Percentiles rank a stretch among this genome's conserved stretches.
Evolutionary conservation across 2,888 invertebrate species (phyloP).

Genomic region (Mimumesa dahlbomi): DNA sequence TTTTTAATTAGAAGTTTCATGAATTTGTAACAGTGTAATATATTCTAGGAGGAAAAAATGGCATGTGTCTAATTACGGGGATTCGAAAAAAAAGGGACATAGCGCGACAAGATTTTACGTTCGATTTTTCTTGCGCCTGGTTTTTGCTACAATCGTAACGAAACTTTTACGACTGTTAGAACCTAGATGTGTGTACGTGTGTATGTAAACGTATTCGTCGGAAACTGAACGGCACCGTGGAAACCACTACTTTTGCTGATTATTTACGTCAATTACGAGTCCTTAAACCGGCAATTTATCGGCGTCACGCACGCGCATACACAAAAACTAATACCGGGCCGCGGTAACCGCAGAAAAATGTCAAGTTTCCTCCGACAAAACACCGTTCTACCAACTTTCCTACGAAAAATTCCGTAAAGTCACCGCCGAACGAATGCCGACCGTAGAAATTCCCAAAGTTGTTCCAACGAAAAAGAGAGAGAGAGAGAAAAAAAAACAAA

Average conservation of each 20-base stretch:
- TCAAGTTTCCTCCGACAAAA: background rate
- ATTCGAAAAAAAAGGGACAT: slow-evolving; percentile 8
- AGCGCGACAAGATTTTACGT: slow-evolving; percentile 34
- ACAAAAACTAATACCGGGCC: no score
- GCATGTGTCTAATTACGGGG: slow-evolving; percentile 5
- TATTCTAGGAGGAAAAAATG: no score
- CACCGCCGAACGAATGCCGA: no score
- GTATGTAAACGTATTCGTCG: no score
- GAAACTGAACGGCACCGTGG: no score
- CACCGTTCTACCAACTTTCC: background rate
- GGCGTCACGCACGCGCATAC: background rate
- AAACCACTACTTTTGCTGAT: slow-evolving; percentile 10
- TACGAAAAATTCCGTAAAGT: background rate
- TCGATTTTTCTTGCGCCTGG: slow-evolving; percentile 28
- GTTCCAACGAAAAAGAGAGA: background rate
- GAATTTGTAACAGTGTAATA: slow-evolving; percentile 14
- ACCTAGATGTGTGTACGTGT: no score
- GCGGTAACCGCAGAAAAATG: no score
- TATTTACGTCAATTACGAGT: slow-evolving; percentile 6
- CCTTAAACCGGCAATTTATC: background rate
- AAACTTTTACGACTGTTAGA: slow-evolving; percentile 51
- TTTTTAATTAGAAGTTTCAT: no score
- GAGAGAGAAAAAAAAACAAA: background rate
- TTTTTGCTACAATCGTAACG: slow-evolving; percentile 6
- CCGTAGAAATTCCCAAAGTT: background rate